Conservation (phyloP, 1,140 invertebrate genomes). For the Acyrthosiphon pisum region DNA sequence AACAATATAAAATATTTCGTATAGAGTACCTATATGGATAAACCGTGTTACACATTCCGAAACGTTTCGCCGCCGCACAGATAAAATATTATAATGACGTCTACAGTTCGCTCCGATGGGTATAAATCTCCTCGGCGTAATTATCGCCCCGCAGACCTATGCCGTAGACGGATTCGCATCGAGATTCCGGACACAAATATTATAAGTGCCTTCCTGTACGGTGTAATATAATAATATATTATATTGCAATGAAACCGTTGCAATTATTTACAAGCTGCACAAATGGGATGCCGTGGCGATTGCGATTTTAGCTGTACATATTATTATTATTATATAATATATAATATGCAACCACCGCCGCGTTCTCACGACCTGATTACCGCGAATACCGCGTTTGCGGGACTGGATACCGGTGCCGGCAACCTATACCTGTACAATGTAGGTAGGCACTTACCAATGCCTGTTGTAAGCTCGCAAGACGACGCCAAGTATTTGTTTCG, state of each 20-base stretch:
- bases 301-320: neutral
- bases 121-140: neutral
- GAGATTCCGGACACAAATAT: slow-evolving; percentile 3
- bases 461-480: neutral
- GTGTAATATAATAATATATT: neutral
- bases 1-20: neutral
- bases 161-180: neutral
- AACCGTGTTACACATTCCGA: neutral
- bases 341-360: too few species aligned
- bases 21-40: neutral
- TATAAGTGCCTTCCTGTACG: neutral
- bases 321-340: neutral
- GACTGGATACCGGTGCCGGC: neutral
- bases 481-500: too few species aligned
- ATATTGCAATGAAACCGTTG: neutral
- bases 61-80: neutral
- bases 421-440: neutral
- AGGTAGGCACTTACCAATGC: too few species aligned
- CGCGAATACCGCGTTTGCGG: neutral
- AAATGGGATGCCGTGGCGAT: neutral
- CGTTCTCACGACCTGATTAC: neutral
- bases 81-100: too few species aligned
- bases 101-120: neutral
- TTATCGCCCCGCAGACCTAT: neutral
- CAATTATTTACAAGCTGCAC: neutral